A percentile compares a stretch with the other conserved stretches of the same genome.
phyloP scores from a whole-genome alignment of 2,113 vertebrate genomes.

The Semnornis frantzii region DNA sequence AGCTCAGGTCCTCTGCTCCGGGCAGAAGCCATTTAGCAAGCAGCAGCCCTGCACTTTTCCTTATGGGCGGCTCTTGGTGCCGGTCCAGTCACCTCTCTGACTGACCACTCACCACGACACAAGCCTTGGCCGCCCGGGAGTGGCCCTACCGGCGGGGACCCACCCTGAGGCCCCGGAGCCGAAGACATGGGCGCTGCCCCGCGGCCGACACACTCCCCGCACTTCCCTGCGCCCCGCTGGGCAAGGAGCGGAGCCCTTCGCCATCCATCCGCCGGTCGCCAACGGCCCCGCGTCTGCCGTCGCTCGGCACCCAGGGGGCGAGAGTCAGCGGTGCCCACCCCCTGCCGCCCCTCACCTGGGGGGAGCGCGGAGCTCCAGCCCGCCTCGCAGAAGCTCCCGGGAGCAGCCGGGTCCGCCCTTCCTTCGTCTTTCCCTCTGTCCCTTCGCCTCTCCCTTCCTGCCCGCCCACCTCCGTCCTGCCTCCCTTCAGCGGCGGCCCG shows the following conservation, averaged over 20 bases:
- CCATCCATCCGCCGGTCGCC: neutral
- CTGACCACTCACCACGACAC: no score
- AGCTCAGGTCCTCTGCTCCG: neutral
- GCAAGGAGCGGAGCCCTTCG: neutral
- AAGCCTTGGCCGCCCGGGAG: rapidly evolving
- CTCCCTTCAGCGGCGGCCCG: neutral
- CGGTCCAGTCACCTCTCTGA: neutral
- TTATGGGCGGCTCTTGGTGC: rapidly evolving
- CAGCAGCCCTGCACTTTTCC: neutral
- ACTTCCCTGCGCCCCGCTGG: neutral
- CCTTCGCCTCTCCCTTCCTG: no score
- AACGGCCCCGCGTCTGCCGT: neutral
- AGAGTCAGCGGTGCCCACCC: neutral
- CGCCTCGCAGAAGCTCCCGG: neutral
- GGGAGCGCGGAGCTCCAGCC: neutral
- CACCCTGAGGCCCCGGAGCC: neutral
- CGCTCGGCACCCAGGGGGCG: neutral
- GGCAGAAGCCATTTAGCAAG: neutral
- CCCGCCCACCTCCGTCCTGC: neutral
- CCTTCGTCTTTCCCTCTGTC: no score
- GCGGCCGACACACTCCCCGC: neutral
- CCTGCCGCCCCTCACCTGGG: neutral
- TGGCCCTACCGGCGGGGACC: no score
- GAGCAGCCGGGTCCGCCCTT: neutral
- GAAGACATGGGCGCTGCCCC: neutral